Evolutionary conservation across 2,888 invertebrate species (phyloP), one percentile per base, ranked within the genome.

Genomic region (Therioaphis trifolii): DNA sequence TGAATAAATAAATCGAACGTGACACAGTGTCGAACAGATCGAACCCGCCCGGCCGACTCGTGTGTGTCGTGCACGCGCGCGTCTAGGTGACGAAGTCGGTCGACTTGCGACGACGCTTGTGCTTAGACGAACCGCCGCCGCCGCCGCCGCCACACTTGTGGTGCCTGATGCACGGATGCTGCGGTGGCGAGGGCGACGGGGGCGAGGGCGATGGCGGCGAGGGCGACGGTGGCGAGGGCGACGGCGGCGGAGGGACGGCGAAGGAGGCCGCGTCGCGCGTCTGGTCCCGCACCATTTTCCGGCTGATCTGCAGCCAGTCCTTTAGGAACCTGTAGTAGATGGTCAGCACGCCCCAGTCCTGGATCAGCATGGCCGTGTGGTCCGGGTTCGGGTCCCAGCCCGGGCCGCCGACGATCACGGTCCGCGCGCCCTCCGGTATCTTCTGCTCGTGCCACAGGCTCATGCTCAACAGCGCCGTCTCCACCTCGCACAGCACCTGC

Each of bases 301-400:
- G 78, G 21, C 86, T 85, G 71, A 87, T 87, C 49, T 85, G 82
- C 66, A 85, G 68, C 87, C 92, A 92, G 87, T 92, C 91, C 87
- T 91, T 90, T 14, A 93, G 88, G 85, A 92, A 91, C 69, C 89
- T 90, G 49, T 90, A 90, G 87, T 92, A 92, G 14, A 91, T 90
- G 86, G 91, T 90, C 84, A 92, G 89, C 3, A 92, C 91, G 49
- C 92, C 91, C 87, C 91, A 91, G 87, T 93, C 93, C 86, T 92
- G 91, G 85, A 91, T 90, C 71, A 92, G 88, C 87, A 91, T 91
- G 84, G 89, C 88, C 0, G 92, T 91, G 2, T 90, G 88, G 86
- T 91, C 91, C 15, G 86, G 86, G 12, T 84, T 71, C 15, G 84
- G 40, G 74, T 84, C 66, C 86, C 85, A 85, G n/a, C 55, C 43